Conservation (phyloP, 2,113 vertebrate genomes). For the Poeciliopsis turrubarensis region DNA sequence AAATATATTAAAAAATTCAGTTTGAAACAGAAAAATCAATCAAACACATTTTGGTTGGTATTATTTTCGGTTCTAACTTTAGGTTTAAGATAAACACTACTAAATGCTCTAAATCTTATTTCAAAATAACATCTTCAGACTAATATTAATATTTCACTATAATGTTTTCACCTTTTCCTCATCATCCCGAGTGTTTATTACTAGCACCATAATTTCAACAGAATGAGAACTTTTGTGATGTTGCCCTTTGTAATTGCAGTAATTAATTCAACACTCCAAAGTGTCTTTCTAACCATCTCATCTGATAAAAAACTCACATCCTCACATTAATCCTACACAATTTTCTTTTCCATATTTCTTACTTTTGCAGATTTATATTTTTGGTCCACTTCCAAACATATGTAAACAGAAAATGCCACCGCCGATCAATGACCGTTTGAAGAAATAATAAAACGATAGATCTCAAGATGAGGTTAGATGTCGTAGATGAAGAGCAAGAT, state of each 20-base stretch:
- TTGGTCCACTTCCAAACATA: background rate
- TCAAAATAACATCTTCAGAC: background rate
- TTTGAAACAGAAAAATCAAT: background rate
- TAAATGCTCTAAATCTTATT: conserved; percentile 3
- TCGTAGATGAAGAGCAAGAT: background rate
- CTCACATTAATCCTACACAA: background rate
- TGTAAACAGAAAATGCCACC: background rate
- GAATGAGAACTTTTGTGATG: conserved; percentile 5
- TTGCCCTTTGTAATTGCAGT: conserved; percentile 8
- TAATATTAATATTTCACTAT: background rate
- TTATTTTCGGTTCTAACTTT: background rate
- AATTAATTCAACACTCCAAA: background rate
- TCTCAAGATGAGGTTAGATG: too few species aligned
- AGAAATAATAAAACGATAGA: too few species aligned
- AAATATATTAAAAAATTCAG: background rate
- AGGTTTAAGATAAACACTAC: background rate
- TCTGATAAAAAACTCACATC: background rate
- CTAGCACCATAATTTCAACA: background rate
- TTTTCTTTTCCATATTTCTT: background rate
- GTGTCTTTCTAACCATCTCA: conserved; percentile 1
- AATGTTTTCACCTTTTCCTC: background rate
- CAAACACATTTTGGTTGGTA: background rate
- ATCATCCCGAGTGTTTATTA: background rate
- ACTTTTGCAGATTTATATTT: background rate
- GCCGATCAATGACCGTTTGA: background rate